Evolutionary conservation across 2,113 vertebrate genomes (phyloP).

Genomic region (Oreotrochilus melanogaster): DNA sequence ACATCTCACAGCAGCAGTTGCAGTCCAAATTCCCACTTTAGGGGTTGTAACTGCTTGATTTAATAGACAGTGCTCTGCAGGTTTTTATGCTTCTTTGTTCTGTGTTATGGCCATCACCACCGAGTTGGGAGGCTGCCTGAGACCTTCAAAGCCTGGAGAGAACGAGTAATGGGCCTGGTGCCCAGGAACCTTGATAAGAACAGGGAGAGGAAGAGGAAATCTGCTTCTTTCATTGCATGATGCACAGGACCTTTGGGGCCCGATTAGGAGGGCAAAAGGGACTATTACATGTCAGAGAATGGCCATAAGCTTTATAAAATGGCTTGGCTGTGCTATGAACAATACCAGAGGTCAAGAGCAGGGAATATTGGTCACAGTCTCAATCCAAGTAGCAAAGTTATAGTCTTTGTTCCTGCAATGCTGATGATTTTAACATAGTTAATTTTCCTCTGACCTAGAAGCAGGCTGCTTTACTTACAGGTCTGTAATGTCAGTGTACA

Average conservation of each 20-base stretch:
- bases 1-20: neutral
- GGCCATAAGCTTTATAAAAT: neutral
- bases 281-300: rapidly evolving
- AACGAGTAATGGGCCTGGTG: neutral
- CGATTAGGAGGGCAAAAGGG: neutral
- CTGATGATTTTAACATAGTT: neutral
- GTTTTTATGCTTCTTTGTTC: neutral
- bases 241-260: neutral
- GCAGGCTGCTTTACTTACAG: neutral
- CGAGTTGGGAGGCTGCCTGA: neutral
- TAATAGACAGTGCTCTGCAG: neutral
- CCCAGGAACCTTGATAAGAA: neutral
- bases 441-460: neutral
- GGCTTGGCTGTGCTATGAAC: neutral
- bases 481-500: neutral
- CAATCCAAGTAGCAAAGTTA: neutral
- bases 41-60: neutral
- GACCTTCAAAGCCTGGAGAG: neutral
- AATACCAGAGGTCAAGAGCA: neutral
- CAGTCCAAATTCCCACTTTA: neutral
- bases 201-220: neutral
- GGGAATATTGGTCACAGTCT: neutral
- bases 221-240: neutral
- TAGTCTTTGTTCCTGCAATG: neutral
- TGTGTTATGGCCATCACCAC: neutral